A percentile compares a stretch with the other conserved stretches of the same genome.
Conservation (phyloP, 2,113 vertebrate genomes). For the Acinonyx jubatus region DNA sequence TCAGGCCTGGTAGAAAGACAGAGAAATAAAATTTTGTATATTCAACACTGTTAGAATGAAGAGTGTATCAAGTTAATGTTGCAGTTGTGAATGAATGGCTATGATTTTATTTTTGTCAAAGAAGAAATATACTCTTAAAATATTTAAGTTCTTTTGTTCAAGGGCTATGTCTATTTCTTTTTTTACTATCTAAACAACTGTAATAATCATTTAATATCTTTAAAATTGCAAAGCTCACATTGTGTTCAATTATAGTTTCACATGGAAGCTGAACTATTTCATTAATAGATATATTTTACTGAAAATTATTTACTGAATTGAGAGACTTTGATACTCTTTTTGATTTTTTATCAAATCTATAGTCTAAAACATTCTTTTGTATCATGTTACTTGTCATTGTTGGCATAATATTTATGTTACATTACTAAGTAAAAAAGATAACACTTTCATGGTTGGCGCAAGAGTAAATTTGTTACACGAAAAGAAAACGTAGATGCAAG, state of each 20-base stretch:
- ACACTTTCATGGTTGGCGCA: not conserved
- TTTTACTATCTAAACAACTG: not conserved
- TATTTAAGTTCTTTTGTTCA: not conserved
- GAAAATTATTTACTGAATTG: not conserved
- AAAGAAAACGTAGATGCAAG: not conserved
- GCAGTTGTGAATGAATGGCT: not conserved
- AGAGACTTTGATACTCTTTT: not conserved
- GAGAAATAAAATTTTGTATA: not conserved
- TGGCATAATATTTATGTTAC: not conserved
- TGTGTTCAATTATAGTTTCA: not conserved
- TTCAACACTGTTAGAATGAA: constrained; percentile 42
- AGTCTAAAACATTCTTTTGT: not conserved
- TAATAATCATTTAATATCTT: not conserved
- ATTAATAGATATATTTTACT: not conserved
- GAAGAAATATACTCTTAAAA: not conserved
- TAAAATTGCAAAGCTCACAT: not conserved
- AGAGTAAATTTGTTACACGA: not conserved
- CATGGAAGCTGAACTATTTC: not conserved
- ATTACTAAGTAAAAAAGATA: not conserved
- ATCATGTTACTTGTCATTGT: not conserved
- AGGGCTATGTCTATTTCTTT: not conserved
- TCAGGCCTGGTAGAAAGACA: not conserved
- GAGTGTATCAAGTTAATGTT: not conserved
- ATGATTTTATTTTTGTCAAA: not conserved
- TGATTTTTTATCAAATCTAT: not conserved